Percentiles rank a stretch among this genome's conserved stretches.
Conservation (phyloP, 2,888 invertebrate genomes). For the Plagodis dolabraria region DNA sequence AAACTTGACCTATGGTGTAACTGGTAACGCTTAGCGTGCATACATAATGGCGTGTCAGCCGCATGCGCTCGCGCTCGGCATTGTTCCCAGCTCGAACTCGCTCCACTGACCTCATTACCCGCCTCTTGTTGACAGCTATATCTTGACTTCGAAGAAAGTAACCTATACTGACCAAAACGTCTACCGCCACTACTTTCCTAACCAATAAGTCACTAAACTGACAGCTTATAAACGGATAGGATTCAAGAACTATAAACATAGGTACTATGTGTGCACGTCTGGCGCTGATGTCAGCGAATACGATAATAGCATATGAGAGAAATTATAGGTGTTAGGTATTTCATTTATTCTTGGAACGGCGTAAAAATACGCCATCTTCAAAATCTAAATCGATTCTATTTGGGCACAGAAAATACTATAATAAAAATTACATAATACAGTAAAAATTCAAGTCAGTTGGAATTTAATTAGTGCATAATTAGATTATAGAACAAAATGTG, state of each 20-base stretch:
- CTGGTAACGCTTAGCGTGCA: conserved; percentile 33
- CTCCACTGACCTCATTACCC: conserved; percentile 80
- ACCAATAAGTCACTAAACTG: conserved; percentile 18
- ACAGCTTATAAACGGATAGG: conserved; percentile 20
- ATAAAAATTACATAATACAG: background rate
- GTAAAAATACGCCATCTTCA: background rate
- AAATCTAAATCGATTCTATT: background rate
- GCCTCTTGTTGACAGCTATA: conserved; percentile 78
- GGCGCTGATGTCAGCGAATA: conserved; percentile 27
- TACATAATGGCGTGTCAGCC: conserved; percentile 44
- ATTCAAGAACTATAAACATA: conserved; percentile 18
- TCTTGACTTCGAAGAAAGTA: conserved; percentile 67
- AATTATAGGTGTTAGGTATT: conserved; percentile 20
- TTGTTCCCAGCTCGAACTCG: conserved; percentile 70
- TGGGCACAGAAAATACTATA: background rate
- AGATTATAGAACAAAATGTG: conserved; percentile 36
- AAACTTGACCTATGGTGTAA: conserved; percentile 43
- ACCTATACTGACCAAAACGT: conserved; percentile 1
- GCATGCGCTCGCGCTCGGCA: conserved; percentile 50
- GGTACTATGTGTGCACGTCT: conserved; percentile 17
- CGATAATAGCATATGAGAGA: conserved; percentile 23
- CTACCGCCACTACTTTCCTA: conserved; percentile 5
- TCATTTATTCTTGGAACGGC: conserved; percentile 13
- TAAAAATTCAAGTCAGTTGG: background rate
- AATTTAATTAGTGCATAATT: conserved; percentile 25